Conservation (phyloP, 2,797 vertebrate species). For the Borostomias antarcticus region DNA sequence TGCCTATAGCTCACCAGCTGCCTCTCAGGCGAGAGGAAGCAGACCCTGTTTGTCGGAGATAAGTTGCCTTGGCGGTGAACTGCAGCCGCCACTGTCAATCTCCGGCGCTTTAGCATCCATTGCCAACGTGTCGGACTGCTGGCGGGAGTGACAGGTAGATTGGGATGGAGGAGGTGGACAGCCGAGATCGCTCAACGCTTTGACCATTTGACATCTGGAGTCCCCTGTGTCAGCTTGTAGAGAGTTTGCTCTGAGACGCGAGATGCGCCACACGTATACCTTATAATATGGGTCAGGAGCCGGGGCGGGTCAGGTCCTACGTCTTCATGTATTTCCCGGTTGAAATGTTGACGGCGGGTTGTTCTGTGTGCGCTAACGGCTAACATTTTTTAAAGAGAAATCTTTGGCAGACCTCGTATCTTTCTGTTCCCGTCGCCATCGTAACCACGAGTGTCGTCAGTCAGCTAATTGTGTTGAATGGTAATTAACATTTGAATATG, state of each 20-base stretch:
- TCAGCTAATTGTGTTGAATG: neutral
- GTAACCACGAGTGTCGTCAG: neutral
- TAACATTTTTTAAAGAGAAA: neutral
- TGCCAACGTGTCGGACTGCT: conserved; percentile 60
- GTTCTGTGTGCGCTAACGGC: too few relatives aligned
- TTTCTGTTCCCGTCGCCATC: neutral
- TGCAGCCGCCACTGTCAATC: conserved; percentile 68
- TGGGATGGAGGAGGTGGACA: conserved; percentile 60
- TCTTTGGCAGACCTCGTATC: conserved; percentile 6
- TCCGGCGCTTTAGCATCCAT: conserved; percentile 54
- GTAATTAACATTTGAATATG: conserved; percentile 8
- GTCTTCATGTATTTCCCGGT: too few relatives aligned
- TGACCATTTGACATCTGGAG: conserved; percentile 50
- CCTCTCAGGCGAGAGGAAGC: conserved; percentile 60
- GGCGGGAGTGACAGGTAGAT: conserved; percentile 73
- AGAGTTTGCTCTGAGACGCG: too few relatives aligned
- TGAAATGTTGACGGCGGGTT: too few relatives aligned
- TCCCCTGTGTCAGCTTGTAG: conserved; percentile 44
- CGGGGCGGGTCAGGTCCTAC: too few relatives aligned
- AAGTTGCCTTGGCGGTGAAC: conserved; percentile 66
- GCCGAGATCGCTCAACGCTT: conserved; percentile 64
- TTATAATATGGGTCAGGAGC: too few relatives aligned
- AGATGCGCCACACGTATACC: too few relatives aligned
- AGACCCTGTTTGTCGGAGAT: conserved; percentile 72
- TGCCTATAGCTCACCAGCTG: conserved; percentile 45